A percentile compares a stretch with the other conserved stretches of the same genome.
These are phyloP conservation scores for Orgyia antiqua DNA, from an alignment of 2,888 invertebrate genomes.

Conservation along the genomic window DNA sequence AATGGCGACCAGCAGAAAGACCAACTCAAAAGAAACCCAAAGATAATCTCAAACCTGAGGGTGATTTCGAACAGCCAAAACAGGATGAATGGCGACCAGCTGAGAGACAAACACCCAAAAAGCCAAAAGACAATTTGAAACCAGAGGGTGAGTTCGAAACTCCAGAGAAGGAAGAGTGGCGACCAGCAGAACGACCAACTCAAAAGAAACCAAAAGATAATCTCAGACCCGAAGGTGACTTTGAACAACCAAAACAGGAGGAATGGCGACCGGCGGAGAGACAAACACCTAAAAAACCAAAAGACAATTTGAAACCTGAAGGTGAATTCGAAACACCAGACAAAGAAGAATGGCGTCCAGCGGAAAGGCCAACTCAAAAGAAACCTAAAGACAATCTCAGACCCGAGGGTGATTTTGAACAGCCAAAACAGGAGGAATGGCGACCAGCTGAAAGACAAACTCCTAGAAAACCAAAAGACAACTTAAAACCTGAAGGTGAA, in stretches of 20 bases:
- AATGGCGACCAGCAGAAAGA: constrained; percentile 58
- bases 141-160: constrained; percentile 78
- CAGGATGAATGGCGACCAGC: constrained; percentile 57
- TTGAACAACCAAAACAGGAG: constrained; percentile 58
- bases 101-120: constrained; percentile 69
- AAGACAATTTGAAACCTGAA: constrained; percentile 68
- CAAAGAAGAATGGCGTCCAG: constrained; percentile 49
- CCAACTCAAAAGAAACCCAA: constrained; percentile 71
- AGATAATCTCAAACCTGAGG: constrained; percentile 77
- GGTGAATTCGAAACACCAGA: constrained; percentile 52
- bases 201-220: constrained; percentile 68
- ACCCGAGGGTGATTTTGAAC: constrained; percentile 76
- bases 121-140: constrained; percentile 77
- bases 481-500: constrained; percentile 75
- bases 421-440: constrained; percentile 40
- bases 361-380: constrained; percentile 44
- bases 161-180: constrained; percentile 57
- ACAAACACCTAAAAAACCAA: constrained; percentile 39
- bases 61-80: constrained; percentile 60
- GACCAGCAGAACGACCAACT: constrained; percentile 49
- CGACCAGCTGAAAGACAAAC: constrained; percentile 43
- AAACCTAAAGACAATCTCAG: constrained; percentile 67
- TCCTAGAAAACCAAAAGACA: constrained; percentile 62
- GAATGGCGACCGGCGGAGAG: constrained; percentile 50
- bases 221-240: constrained; percentile 68